Evolutionary conservation across 1,140 invertebrate species (phyloP).

Genomic region (Brachionus plicatilis): DNA sequence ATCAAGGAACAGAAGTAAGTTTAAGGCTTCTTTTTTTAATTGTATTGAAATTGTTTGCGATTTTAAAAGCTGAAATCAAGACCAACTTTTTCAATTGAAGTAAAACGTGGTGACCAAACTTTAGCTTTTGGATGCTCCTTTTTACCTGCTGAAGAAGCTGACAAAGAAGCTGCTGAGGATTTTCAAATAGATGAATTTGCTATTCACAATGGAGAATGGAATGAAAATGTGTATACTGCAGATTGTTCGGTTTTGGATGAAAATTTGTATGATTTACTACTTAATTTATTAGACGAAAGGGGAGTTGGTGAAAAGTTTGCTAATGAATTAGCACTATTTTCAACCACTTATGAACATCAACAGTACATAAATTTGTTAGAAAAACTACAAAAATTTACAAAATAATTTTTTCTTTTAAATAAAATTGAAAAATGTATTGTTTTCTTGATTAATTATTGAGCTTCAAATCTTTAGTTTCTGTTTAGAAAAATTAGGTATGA

Average conservation of each 20-base stretch:
- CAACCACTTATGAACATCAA: conserved; percentile 36
- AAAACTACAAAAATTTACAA: conserved; percentile 38
- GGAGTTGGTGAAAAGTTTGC: conserved; percentile 40
- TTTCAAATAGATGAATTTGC: conserved; percentile 41
- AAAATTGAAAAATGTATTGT: not conserved
- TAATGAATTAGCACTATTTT: conserved; percentile 21
- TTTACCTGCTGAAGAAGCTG: conserved; percentile 19
- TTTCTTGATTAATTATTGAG: no score
- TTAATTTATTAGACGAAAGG: conserved; percentile 33
- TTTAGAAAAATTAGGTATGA: no score
- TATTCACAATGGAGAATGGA: conserved; percentile 36
- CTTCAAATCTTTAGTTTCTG: no score
- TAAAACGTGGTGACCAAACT: conserved; percentile 1
- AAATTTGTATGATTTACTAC: conserved; percentile 38
- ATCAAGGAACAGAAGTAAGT: not conserved
- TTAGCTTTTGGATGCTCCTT: conserved; percentile 38
- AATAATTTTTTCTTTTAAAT: not conserved
- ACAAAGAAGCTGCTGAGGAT: conserved; percentile 27
- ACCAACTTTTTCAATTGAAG: conserved; percentile 37
- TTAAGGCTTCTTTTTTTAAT: not conserved
- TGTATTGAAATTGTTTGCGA: not conserved
- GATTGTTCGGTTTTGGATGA: conserved; percentile 40
- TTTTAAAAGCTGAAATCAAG: conserved; percentile 35
- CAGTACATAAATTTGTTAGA: conserved; percentile 35
- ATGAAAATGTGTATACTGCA: conserved; percentile 40